Percentiles rank a stretch among this genome's conserved stretches.
These are phyloP conservation scores for Caenorhabditis briggsae DNA, from an alignment of 1,140 invertebrate genomes.

Conservation along the genomic window DNA sequence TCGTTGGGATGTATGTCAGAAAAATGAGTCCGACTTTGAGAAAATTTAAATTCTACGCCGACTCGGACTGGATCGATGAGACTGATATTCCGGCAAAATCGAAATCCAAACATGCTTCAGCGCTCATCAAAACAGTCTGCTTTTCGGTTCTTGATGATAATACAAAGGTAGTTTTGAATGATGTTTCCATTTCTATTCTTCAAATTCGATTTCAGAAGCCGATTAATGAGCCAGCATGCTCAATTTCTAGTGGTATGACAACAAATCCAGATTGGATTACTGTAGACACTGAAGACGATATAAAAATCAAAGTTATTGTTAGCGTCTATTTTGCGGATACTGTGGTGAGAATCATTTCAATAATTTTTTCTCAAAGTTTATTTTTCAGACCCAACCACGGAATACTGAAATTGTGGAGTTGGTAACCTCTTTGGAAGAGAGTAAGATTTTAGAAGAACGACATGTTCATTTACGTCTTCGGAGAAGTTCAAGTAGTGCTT, in stretches of 20 bases:
- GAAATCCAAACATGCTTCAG: slow-evolving; percentile 22
- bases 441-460: slow-evolving; percentile 36
- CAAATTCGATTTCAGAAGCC: slow-evolving; percentile 14
- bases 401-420: slow-evolving; percentile 5
- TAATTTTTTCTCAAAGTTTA: neutral
- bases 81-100: slow-evolving; percentile 41
- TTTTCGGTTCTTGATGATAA: slow-evolving; percentile 58
- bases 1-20: slow-evolving; percentile 55
- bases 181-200: too few species aligned
- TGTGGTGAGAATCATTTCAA: slow-evolving; percentile 19
- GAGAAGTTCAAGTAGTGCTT: slow-evolving; percentile 33
- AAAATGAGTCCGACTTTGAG: neutral
- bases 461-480: slow-evolving; percentile 50
- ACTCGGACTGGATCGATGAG: slow-evolving; percentile 60
- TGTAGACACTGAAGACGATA: slow-evolving; percentile 26
- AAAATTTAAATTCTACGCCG: slow-evolving; percentile 59
- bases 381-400: slow-evolving; percentile 14
- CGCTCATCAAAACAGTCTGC: slow-evolving; percentile 47
- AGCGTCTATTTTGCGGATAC: slow-evolving; percentile 56
- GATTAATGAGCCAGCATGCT: slow-evolving; percentile 58
- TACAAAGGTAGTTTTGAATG: slow-evolving; percentile 30
- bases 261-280: slow-evolving; percentile 59
- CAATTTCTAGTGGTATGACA: slow-evolving; percentile 22
- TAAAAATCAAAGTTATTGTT: slow-evolving; percentile 45
- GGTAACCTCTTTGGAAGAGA: slow-evolving; percentile 9